Base-by-base conservation (phyloP, 2,888 invertebrate genomes). In the Deilephila elpenor region DNA sequence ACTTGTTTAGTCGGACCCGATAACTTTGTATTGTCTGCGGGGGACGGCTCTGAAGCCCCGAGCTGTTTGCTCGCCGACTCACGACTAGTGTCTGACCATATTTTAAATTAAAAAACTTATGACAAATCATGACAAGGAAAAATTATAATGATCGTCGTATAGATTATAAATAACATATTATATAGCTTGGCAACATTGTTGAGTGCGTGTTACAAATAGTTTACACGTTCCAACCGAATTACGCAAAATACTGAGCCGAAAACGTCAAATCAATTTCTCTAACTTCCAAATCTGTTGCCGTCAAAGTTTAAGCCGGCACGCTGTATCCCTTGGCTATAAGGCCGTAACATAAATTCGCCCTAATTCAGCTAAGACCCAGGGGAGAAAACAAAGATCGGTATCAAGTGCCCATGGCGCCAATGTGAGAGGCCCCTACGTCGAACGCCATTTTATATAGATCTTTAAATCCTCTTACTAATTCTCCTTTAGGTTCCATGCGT, bases 331-430 rank as follows among this genome's bases (percentile, higher is more conserved):
- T 83, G 84, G 81, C 84, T 82, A 80, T 84, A 86, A 88, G 86
- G 87, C 86, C 84, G 80, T 84, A 85, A 89, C 89, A 93, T 91
- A 91, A 92, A 93, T 91, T 89, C 83, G 88, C 88, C 88, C 90
- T 91, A 92, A 93, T 91, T 91, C 90, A 84, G 90, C 89, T 87
- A 88, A 91, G 90, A 89, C 91, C 89, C 91, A 86, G 89, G 93
- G 92, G 93, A 93, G 89, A 85, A 84, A 86, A 88, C 90, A 89
- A 89, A 94, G 93, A 94, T 94, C 93, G 92, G 93, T 93, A 93
- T 92, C 91, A 89, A 90, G 88, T 89, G 90, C 88, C 88, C 85
- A 87, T 89, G 89, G 90, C 91, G 90, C 89, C 89, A 87, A 89
- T 91, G 90, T 90, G 88, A 89, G 70, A 73, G 88, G 85, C 84